Percentiles rank a stretch among this genome's conserved stretches.
phyloP scores from a whole-genome alignment of 2,888 invertebrate species.

The Ephialtes manifestator region DNA sequence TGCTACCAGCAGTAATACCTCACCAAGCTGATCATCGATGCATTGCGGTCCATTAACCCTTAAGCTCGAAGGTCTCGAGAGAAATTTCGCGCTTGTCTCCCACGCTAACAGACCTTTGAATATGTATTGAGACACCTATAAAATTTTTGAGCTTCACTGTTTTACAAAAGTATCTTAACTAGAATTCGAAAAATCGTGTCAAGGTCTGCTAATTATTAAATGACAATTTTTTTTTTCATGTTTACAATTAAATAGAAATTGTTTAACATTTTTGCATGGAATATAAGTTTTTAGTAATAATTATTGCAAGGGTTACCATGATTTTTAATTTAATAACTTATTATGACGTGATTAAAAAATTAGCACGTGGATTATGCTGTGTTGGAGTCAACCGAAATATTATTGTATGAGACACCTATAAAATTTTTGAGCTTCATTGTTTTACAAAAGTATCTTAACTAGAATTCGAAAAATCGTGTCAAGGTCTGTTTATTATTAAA shows the following conservation, averaged over 20 bases:
- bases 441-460: neutral
- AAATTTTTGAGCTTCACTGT: neutral
- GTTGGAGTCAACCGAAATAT: no score
- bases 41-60: conserved; percentile 68
- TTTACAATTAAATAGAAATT: no score
- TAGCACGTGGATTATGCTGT: no score
- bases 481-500: no score
- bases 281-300: no score
- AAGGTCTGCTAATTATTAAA: no score
- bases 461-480: neutral
- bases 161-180: neutral
- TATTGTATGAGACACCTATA: neutral
- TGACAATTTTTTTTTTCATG: no score
- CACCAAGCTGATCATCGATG: conserved; percentile 49
- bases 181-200: neutral
- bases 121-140: conserved; percentile 36
- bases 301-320: no score
- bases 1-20: conserved; percentile 29
- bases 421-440: neutral
- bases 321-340: no score
- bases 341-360: no score
- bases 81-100: conserved; percentile 63
- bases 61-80: conserved; percentile 61
- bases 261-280: no score
- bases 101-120: conserved; percentile 65